These are phyloP conservation scores for Diplogasteroides magnus DNA, from an alignment of 1,140 invertebrate species.

Conservation along the genomic window DNA sequence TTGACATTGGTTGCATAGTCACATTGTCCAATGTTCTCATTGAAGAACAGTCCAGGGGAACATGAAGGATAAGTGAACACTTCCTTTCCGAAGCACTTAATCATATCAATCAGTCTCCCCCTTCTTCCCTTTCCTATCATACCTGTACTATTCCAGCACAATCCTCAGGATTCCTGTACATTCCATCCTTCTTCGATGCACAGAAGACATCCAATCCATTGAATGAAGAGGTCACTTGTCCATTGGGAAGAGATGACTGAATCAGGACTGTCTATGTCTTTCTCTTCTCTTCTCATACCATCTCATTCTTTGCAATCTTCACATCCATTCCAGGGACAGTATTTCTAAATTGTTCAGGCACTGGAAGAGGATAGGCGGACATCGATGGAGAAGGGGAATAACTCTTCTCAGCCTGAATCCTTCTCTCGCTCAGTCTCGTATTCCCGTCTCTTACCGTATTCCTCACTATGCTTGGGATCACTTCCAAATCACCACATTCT, in stretches of 20 bases:
- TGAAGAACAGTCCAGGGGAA: constrained; percentile 22
- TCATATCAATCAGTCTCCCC: background rate
- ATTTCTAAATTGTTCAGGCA: too few relatives aligned
- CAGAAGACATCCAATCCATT: background rate
- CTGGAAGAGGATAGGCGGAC: too few relatives aligned
- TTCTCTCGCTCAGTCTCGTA: too few relatives aligned
- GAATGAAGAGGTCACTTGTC: background rate
- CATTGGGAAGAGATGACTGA: too few relatives aligned
- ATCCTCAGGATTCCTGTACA: constrained; percentile 15
- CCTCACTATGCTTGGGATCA: too few relatives aligned
- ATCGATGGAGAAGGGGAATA: too few relatives aligned
- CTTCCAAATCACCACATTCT: background rate
- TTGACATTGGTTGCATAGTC: constrained; percentile 21
- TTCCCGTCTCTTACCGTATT: too few relatives aligned
- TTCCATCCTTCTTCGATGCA: background rate
- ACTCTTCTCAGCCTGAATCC: too few relatives aligned
- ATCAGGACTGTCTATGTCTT: too few relatives aligned
- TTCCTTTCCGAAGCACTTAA: constrained; percentile 25
- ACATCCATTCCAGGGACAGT: too few relatives aligned
- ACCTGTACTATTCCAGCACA: constrained; percentile 7
- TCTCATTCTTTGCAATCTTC: too few relatives aligned
- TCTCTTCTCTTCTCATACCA: too few relatives aligned
- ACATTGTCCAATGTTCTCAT: constrained; percentile 12
- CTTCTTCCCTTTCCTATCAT: background rate
- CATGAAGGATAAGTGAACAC: constrained; percentile 16